phyloP scores from a whole-genome alignment of 2,797 vertebrate genomes.

The Craterocephalus amniculus region DNA sequence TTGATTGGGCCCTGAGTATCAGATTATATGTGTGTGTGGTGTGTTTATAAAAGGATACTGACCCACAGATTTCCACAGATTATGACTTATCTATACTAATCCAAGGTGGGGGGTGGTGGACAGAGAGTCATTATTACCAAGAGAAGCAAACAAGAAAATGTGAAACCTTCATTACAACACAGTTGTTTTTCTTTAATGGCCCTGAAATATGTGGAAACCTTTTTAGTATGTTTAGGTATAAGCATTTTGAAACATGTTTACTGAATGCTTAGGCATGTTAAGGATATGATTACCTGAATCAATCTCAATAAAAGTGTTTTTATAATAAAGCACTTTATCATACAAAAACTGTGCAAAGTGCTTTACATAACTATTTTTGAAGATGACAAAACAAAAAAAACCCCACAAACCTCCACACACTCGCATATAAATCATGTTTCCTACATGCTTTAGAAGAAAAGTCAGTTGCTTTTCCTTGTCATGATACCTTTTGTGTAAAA shows the following conservation, averaged over 20 bases:
- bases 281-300: background rate
- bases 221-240: too few species aligned
- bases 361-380: too few species aligned
- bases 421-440: too few species aligned
- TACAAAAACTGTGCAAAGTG: too few species aligned
- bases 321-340: too few species aligned
- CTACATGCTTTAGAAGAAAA: background rate
- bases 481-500: constrained; percentile 2
- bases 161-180: background rate
- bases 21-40: constrained; percentile 53
- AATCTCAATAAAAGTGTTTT: too few species aligned
- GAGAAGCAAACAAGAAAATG: constrained; percentile 8
- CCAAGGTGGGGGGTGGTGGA: constrained; percentile 59
- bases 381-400: too few species aligned
- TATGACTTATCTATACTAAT: constrained; percentile 74
- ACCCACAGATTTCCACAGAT: constrained; percentile 66
- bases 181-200: background rate
- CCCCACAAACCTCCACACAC: too few species aligned
- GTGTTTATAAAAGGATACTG: constrained; percentile 57
- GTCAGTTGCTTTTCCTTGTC: background rate
- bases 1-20: constrained; percentile 43
- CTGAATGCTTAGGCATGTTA: background rate
- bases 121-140: constrained; percentile 7
- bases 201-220: background rate
- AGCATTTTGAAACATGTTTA: too few species aligned